Evolutionary conservation across 92 coral and sea anemone genomes (phyloP).

Genomic region (Umimayanthus kanabou): DNA sequence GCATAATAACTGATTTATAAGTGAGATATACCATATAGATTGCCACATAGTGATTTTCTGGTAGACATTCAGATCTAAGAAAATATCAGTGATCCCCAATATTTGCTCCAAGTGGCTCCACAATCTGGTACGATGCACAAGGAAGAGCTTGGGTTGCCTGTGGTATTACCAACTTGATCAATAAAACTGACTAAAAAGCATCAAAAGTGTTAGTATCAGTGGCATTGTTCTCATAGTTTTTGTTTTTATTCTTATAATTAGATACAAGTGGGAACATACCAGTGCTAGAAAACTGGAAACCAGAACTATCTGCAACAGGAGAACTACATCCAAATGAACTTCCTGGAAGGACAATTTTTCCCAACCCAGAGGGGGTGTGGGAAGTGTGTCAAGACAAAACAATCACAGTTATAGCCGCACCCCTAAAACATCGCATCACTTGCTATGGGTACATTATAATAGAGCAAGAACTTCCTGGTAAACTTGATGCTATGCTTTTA

Average conservation of each 20-base stretch:
- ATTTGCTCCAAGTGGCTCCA: too few species aligned
- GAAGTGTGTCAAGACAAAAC: constrained; percentile 72
- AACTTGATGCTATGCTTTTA: constrained; percentile 76
- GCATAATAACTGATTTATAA: too few species aligned
- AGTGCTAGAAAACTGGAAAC: constrained; percentile 8
- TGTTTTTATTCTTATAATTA: background rate
- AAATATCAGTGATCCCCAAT: too few species aligned
- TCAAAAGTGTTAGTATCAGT: background rate
- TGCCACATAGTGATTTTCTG: too few species aligned
- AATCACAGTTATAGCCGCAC: constrained; percentile 79
- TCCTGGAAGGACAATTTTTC: constrained; percentile 61
- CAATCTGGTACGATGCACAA: too few species aligned
- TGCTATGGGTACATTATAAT: constrained; percentile 89
- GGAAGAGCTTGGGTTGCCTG: too few species aligned
- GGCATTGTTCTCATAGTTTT: background rate
- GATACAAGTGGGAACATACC: background rate
- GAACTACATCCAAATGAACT: constrained; percentile 76
- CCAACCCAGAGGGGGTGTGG: constrained; percentile 63
- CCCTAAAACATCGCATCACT: constrained; percentile 76
- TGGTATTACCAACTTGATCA: background rate
- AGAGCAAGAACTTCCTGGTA: constrained; percentile 80
- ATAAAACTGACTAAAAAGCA: background rate
- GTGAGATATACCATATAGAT: too few species aligned
- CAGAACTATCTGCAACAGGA: constrained; percentile 21
- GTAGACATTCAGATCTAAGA: too few species aligned